Conservation (phyloP, 2,797 vertebrate genomes). For the Gallinago solitaria region DNA sequence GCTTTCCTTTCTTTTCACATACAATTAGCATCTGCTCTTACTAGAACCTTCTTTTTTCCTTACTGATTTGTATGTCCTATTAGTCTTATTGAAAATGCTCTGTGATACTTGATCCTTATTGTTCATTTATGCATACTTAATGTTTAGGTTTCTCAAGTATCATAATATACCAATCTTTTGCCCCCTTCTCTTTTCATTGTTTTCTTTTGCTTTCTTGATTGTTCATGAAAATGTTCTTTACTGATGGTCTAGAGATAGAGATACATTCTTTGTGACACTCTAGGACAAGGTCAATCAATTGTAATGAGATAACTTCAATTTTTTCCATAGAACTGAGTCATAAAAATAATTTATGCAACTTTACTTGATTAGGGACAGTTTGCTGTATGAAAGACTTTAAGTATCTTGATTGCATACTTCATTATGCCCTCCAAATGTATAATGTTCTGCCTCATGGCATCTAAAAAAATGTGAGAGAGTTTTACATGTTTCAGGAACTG, state of each 20-base stretch:
- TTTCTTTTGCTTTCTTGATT: neutral
- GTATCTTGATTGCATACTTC: constrained; percentile 8
- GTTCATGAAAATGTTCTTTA: neutral
- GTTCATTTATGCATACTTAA: neutral
- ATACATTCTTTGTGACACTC: neutral
- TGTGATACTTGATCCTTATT: neutral
- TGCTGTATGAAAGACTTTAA: neutral
- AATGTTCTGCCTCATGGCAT: neutral
- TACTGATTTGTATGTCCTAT: neutral
- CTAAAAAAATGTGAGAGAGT: neutral
- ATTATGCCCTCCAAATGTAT: neutral
- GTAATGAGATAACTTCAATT: neutral
- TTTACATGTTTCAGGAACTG: neutral
- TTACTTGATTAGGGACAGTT: constrained; percentile 28
- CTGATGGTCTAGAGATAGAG: neutral
- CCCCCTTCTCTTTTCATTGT: neutral
- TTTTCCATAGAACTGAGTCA: neutral
- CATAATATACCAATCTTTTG: neutral
- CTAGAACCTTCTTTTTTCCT: neutral
- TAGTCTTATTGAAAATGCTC: neutral
- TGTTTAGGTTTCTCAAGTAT: neutral
- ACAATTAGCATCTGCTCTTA: neutral
- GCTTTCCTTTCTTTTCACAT: neutral
- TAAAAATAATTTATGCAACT: constrained; percentile 31
- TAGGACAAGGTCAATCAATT: constrained; percentile 20